Base-by-base conservation (phyloP, 2,797 vertebrate species). In the Cryptoprocta ferox region DNA sequence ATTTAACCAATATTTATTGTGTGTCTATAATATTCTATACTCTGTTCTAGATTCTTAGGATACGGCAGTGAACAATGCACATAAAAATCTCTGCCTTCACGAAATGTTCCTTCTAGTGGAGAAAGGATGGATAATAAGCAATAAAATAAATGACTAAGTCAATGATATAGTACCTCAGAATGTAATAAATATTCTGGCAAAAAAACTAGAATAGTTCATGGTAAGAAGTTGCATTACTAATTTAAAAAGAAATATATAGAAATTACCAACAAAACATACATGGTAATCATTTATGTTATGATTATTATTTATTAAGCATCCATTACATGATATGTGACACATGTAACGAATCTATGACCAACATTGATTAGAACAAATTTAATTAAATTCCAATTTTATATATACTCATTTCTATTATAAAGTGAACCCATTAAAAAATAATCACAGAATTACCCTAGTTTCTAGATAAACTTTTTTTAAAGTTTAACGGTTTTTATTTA, bases 361-460 rank as follows among this genome's bases (percentile, higher is more conserved):
- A 86, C 37, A 80, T 3, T 86, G 11, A 76, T 86, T 50, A 35
- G 26, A 82, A 56, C 0, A 85, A 56, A 37, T 85, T 70, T 76
- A n/a, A 94, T 65, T 92, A 84, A 87, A 83, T 73, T 92, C 1
- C 4, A 80, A 5, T 93, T 73, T 73, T 75, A 50, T 80, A 93
- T 56, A 59, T 68, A 37, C 2, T 24, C 6, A 0, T 82, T 66
- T 42, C 4, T 78, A 81, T 66, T 71, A 68, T 45, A 84, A 89
- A 92, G 48, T 66, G 6, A 88, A 66, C 5, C 3, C 16, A 76
- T 71, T 83, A 50, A 65, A 56, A 79, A 83, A 71, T 45, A 89
- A 42, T 2, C 3, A 65, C 14, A 92, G 61, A 84, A 70, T 65
- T 0, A 35, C 8, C 2, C 9, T 56, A 78, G 13, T 32, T 78